Evolutionary conservation across 1,140 invertebrate genomes (phyloP).

Genomic region (Tribolium castaneum): DNA sequence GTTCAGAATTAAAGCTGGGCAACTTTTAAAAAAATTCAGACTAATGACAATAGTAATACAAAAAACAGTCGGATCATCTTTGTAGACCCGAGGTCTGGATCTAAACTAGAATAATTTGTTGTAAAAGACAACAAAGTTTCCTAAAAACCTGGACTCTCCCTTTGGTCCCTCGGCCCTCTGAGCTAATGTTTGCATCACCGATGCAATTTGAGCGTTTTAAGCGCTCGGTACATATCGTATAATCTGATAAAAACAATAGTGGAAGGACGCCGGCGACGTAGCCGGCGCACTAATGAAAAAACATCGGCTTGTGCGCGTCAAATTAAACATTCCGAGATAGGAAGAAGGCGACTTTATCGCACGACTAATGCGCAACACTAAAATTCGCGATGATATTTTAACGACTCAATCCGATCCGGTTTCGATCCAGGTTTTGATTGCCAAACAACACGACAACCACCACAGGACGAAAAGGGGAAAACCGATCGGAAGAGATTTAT

Average conservation of each 20-base stretch:
- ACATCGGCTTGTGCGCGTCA: slow-evolving; percentile 12
- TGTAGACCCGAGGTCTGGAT: too few relatives aligned
- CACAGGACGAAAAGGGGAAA: not conserved
- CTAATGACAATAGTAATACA: too few relatives aligned
- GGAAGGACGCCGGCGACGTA: not conserved
- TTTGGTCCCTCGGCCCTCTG: not conserved
- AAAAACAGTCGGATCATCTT: too few relatives aligned
- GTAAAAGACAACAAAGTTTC: not conserved
- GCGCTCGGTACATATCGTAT: slow-evolving; percentile 27
- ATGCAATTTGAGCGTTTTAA: not conserved
- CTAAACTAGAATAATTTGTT: too few relatives aligned
- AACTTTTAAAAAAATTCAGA: too few relatives aligned
- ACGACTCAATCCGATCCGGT: slow-evolving; percentile 31
- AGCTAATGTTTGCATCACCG: not conserved
- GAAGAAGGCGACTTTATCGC: slow-evolving; percentile 18
- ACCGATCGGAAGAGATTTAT: slow-evolving; percentile 22
- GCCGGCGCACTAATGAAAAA: slow-evolving; percentile 20
- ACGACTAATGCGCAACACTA: slow-evolving; percentile 20
- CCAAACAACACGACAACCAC: slow-evolving; percentile 21
- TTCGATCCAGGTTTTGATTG: slow-evolving; percentile 14
- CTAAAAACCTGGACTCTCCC: not conserved
- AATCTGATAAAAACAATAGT: slow-evolving; percentile 28
- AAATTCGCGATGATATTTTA: slow-evolving; percentile 29
- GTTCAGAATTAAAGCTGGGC: too few relatives aligned
- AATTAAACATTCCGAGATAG: slow-evolving; percentile 30